These are phyloP conservation scores for Thymelicus lineola DNA, from an alignment of 2,888 invertebrate genomes.

Conservation along the genomic window DNA sequence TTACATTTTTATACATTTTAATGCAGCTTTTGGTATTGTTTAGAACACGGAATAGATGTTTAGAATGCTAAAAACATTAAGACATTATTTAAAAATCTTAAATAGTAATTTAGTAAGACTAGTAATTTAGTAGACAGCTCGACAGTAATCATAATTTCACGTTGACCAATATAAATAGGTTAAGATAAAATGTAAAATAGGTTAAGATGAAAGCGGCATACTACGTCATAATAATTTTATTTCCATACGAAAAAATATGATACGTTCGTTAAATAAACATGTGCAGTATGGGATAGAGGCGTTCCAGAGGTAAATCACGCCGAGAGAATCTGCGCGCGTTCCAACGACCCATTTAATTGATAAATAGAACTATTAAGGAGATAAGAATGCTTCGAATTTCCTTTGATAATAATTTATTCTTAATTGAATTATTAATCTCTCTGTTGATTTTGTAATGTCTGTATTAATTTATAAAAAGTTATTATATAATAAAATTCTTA, in stretches of 20 bases:
- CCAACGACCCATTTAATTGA: constrained; percentile 37
- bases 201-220: constrained; percentile 26
- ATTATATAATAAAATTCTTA: background rate
- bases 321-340: constrained; percentile 22
- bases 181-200: constrained; percentile 28
- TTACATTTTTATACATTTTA: no score
- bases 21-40: no score
- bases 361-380: constrained; percentile 31
- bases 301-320: constrained; percentile 27
- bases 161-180: constrained; percentile 25
- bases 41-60: no score
- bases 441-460: background rate
- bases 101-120: no score
- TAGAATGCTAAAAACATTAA: no score
- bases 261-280: constrained; percentile 19
- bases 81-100: no score
- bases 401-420: constrained; percentile 26
- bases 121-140: background rate
- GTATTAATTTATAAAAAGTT: background rate
- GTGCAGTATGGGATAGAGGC: constrained; percentile 17
- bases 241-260: constrained; percentile 21
- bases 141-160: background rate
- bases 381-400: constrained; percentile 35
- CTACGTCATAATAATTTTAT: constrained; percentile 4
- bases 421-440: constrained; percentile 10